These are phyloP conservation scores for Streptopelia turtur DNA, from an alignment of 2,797 vertebrate species.

Conservation along the genomic window DNA sequence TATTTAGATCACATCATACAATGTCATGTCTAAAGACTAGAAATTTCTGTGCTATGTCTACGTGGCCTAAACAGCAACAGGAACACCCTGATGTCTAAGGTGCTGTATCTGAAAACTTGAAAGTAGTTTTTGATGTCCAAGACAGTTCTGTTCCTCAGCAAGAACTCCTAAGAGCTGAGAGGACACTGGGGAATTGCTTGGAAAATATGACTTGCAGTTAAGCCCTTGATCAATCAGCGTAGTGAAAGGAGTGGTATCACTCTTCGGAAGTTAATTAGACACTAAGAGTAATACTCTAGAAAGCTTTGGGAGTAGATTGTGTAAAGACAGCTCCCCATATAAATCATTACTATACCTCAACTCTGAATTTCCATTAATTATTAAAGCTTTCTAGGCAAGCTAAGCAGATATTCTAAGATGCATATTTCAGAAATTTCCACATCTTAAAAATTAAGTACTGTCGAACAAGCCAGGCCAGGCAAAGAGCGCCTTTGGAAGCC, in stretches of 20 bases:
- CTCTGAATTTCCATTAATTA: constrained; percentile 78
- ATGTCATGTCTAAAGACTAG: background rate
- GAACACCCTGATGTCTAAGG: background rate
- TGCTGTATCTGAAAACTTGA: background rate
- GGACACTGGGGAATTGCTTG: constrained; percentile 60
- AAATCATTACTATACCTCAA: constrained; percentile 72
- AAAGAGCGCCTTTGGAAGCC: constrained; percentile 11
- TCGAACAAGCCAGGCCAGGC: constrained; percentile 23
- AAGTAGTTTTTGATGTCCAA: constrained; percentile 15
- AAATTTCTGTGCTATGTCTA: background rate
- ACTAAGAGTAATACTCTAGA: constrained; percentile 70
- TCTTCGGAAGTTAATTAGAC: constrained; percentile 78
- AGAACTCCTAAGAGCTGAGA: constrained; percentile 63
- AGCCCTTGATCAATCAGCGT: constrained; percentile 76
- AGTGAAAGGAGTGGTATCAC: constrained; percentile 63
- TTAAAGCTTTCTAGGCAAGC: constrained; percentile 76
- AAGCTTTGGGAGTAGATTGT: constrained; percentile 69
- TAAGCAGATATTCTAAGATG: constrained; percentile 72
- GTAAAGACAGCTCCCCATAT: constrained; percentile 62
- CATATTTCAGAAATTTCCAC: constrained; percentile 69
- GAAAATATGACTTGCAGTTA: constrained; percentile 72
- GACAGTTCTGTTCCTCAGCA: constrained; percentile 32
- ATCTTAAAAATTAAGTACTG: constrained; percentile 70
- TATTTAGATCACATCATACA: background rate
- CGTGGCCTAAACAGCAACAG: background rate